Evolutionary conservation across 2,113 vertebrate species (phyloP), one percentile per base, ranked within the genome.

Genomic region (Acanthochromis polyacanthus): DNA sequence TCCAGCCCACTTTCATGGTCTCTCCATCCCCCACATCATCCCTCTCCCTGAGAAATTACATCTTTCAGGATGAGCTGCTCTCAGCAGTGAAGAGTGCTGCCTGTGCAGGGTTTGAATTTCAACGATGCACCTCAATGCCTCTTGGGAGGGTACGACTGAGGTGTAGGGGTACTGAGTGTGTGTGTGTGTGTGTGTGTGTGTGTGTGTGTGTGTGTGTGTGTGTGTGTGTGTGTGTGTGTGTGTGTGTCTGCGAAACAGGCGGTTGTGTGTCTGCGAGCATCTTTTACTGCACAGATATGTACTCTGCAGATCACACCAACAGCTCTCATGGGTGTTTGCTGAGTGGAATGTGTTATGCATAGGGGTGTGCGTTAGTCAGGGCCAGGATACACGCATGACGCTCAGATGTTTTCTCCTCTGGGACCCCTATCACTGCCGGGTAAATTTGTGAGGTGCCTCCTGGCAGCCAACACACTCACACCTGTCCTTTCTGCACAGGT

Each of bases 311-410:
- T 85, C 83, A 68, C 82, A 81, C 71, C 61, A 32, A 78, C 65
- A 60, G 71, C 89, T 87, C 84, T 92, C 86, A 93, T 45, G 92
- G 90, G 84, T 91, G 85, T 87, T 86, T 93, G 84, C 83, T 78
- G 57, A 76, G 81, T 81, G 92, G 93, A 94, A 95, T 94, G 92
- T 88, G 71, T 78, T 65, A 23, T 78, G 58, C 67, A 94, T 95
- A 91, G 40, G 88, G 94, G 93, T 84, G 56, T 82, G 71, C 15
- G 75, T 89, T 88, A 71, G 80, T 85, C 43, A 22, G 81, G 75
- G 84, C 83, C 87, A 89, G 89, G 90, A 91, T 87, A 80, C 85
- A 92, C 65, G 83, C 86, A 76, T 79, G 68, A 67, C 8, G 5
- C 80, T 84, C 67, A 71, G 71, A 85, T 82, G 75, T 91, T 93